These are phyloP conservation scores for Labroides dimidiatus DNA, from an alignment of 2,797 vertebrate genomes.

Conservation along the genomic window DNA sequence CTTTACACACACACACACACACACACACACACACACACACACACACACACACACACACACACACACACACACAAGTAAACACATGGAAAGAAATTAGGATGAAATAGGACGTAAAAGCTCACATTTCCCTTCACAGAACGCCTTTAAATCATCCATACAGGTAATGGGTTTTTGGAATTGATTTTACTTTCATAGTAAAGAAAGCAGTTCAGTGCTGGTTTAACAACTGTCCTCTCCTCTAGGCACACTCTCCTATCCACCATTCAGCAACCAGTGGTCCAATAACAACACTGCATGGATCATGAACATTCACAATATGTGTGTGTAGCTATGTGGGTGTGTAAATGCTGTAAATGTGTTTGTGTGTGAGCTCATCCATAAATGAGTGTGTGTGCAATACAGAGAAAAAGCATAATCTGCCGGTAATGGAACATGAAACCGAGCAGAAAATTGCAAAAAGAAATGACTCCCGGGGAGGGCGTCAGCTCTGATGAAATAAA, in stretches of 20 bases:
- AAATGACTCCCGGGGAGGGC: slow-evolving; percentile 75
- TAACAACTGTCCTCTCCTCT: slow-evolving; percentile 65
- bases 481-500: slow-evolving; percentile 77
- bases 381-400: slow-evolving; percentile 66
- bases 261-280: slow-evolving; percentile 66
- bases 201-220: slow-evolving; percentile 58
- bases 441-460: slow-evolving; percentile 84
- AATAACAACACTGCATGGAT: slow-evolving; percentile 57
- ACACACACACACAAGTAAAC: slow-evolving; percentile 16
- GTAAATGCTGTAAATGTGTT: slow-evolving; percentile 58
- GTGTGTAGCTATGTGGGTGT: slow-evolving; percentile 38
- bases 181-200: slow-evolving; percentile 64
- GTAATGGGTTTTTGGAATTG: slow-evolving; percentile 64
- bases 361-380: slow-evolving; percentile 62
- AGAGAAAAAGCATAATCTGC: slow-evolving; percentile 75
- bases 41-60: not conserved
- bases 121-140: slow-evolving; percentile 31
- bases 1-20: not conserved
- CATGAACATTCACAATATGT: slow-evolving; percentile 50
- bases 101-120: slow-evolving; percentile 36
- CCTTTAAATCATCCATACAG: slow-evolving; percentile 61
- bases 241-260: slow-evolving; percentile 45
- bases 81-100: slow-evolving; percentile 16
- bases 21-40: not conserved
- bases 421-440: slow-evolving; percentile 83